A percentile compares a stretch with the other conserved stretches of the same genome.
Conservation (phyloP, 1,140 invertebrate genomes). For the Drosophila repletoides region DNA sequence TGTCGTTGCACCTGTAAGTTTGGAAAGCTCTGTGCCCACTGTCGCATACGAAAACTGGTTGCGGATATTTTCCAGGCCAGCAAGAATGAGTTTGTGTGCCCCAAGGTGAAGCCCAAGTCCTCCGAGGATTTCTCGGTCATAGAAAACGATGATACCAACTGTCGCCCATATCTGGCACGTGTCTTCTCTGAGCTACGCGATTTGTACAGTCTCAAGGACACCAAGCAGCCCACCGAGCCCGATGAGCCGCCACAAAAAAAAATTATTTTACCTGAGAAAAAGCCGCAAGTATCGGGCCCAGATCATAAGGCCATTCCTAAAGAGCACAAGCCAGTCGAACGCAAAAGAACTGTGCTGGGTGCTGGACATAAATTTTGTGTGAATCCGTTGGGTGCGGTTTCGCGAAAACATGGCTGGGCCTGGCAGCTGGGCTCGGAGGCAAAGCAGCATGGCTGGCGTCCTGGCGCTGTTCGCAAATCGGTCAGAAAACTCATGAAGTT, state of each 20-base stretch:
- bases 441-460: slow-evolving; percentile 56
- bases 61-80: slow-evolving; percentile 46
- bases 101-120: slow-evolving; percentile 4
- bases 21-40: slow-evolving; percentile 56
- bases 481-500: slow-evolving; percentile 65
- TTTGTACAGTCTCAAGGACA: slow-evolving; percentile 53
- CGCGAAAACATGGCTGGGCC: slow-evolving; percentile 64
- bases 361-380: slow-evolving; percentile 50
- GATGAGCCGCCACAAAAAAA: slow-evolving; percentile 1
- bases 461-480: slow-evolving; percentile 53
- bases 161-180: slow-evolving; percentile 50
- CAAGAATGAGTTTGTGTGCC: background rate
- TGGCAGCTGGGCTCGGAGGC: slow-evolving; percentile 48
- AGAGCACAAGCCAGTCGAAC: background rate
- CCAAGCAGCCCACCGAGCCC: slow-evolving; percentile 8
- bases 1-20: slow-evolving; percentile 55
- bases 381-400: slow-evolving; percentile 16
- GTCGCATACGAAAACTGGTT: slow-evolving; percentile 56
- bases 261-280: background rate
- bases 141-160: slow-evolving; percentile 7
- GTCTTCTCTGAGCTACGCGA: slow-evolving; percentile 66
- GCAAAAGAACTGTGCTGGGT: background rate
- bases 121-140: slow-evolving; percentile 49
- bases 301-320: background rate
- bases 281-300: too few species aligned